These are phyloP conservation scores for Anastrepha ludens DNA, from an alignment of 1,140 invertebrate genomes.

Conservation along the genomic window DNA sequence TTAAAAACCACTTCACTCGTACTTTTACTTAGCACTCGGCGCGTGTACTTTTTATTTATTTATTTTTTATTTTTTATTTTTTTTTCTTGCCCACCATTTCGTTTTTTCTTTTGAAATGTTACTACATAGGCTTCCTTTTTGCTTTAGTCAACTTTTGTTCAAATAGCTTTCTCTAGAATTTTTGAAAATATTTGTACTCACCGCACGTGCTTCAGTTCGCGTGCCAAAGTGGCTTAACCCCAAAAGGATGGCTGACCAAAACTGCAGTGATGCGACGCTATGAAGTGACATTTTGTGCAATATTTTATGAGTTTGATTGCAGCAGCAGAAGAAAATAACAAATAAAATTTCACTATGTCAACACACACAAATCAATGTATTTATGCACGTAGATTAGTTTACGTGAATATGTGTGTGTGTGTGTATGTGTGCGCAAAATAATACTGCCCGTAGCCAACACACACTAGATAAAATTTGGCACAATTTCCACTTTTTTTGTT, in stretches of 20 bases:
- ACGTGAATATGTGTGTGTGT: too few species aligned
- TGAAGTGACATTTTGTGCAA: constrained; percentile 52
- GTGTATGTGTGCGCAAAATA: neutral
- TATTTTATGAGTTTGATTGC: neutral
- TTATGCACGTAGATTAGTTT: too few species aligned
- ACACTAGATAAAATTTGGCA: constrained; percentile 17
- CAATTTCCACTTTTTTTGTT: neutral
- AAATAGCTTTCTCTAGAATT: too few species aligned
- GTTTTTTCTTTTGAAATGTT: too few species aligned
- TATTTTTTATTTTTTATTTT: too few species aligned
- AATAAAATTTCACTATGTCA: neutral
- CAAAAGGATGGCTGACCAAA: constrained; percentile 64
- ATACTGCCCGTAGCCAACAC: neutral
- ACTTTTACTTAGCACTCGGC: too few species aligned
- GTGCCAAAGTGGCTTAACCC: constrained; percentile 66
- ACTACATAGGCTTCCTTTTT: too few species aligned
- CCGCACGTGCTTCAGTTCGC: constrained; percentile 70
- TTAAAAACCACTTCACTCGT: too few species aligned
- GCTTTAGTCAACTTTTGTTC: too few species aligned
- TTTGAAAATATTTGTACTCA: constrained; percentile 60
- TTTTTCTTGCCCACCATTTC: too few species aligned
- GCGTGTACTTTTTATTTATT: too few species aligned
- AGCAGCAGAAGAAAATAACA: too few species aligned
- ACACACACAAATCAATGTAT: neutral
- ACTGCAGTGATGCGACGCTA: constrained; percentile 53